phyloP scores from a whole-genome alignment of 2,888 invertebrate species.

The Marronus borbonicus region DNA sequence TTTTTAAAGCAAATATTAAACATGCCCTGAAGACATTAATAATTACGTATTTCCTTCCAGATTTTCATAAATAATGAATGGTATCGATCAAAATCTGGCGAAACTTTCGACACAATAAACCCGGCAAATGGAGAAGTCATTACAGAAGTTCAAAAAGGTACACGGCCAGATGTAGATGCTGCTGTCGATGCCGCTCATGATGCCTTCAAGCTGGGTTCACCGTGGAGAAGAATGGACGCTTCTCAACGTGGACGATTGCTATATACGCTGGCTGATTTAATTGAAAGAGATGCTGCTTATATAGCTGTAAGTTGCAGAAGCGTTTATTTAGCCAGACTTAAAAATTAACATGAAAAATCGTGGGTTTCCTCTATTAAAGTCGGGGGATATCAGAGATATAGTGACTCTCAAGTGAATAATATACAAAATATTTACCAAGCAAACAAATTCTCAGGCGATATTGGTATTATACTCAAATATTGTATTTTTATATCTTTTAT shows the following conservation, averaged over 20 bases:
- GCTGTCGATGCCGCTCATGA: constrained; percentile 86
- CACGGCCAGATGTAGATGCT: constrained; percentile 81
- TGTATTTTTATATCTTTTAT: constrained; percentile 3
- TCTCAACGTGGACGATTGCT: constrained; percentile 87
- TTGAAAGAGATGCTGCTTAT: constrained; percentile 86
- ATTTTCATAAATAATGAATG: constrained; percentile 98
- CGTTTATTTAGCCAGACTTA: too few relatives aligned
- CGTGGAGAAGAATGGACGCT: constrained; percentile 91
- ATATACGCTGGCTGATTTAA: constrained; percentile 84
- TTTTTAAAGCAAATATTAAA: too few relatives aligned
- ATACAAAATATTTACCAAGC: not conserved
- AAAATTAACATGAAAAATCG: too few relatives aligned
- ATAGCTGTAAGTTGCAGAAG: constrained; percentile 78
- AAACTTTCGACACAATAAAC: constrained; percentile 89
- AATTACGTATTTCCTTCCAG: constrained; percentile 69
- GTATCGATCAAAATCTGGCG: constrained; percentile 89
- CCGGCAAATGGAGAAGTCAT: constrained; percentile 87
- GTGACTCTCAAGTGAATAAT: not conserved
- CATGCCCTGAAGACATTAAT: too few relatives aligned
- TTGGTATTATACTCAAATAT: not conserved
- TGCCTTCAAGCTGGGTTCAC: constrained; percentile 84
- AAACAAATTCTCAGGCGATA: not conserved
- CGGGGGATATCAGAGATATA: too few relatives aligned
- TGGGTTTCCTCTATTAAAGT: too few relatives aligned
- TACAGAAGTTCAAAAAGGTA: constrained; percentile 86